Percentiles rank a stretch among this genome's conserved stretches.
These are phyloP conservation scores for Typhlichthys subterraneus DNA, from an alignment of 2,797 vertebrate species.

Conservation along the genomic window DNA sequence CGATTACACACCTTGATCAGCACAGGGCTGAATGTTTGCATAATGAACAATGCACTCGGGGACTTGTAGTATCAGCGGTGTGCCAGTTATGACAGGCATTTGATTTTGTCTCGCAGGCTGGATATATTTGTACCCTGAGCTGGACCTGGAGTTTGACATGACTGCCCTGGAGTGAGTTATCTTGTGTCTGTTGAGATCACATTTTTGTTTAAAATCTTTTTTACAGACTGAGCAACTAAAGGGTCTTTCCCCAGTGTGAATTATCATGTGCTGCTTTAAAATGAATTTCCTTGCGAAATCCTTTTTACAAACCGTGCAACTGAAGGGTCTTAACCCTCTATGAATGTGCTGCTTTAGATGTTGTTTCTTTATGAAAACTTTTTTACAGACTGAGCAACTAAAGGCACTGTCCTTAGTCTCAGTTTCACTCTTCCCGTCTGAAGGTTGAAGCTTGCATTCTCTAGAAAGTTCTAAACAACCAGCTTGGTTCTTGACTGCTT, in stretches of 20 bases:
- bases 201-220: neutral
- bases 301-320: neutral
- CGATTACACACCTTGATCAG: no score
- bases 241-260: neutral
- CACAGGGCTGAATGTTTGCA: no score
- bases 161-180: no score
- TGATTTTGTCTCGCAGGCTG: no score
- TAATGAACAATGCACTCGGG: no score
- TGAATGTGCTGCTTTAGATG: neutral
- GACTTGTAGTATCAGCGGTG: no score
- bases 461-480: neutral
- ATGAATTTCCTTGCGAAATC: no score
- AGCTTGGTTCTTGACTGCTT: slow-evolving; percentile 9
- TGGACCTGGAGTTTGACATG: no score
- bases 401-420: neutral
- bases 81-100: no score
- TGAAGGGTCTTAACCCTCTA: neutral
- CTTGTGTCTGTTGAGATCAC: neutral
- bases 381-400: no score
- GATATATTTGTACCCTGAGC: no score
- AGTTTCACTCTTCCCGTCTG: neutral
- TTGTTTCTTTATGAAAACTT: no score
- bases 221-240: neutral
- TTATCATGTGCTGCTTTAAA: neutral
- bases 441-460: neutral